These are phyloP conservation scores for Heterotilapia buettikoferi DNA, from an alignment of 2,113 vertebrate genomes.

Conservation along the genomic window DNA sequence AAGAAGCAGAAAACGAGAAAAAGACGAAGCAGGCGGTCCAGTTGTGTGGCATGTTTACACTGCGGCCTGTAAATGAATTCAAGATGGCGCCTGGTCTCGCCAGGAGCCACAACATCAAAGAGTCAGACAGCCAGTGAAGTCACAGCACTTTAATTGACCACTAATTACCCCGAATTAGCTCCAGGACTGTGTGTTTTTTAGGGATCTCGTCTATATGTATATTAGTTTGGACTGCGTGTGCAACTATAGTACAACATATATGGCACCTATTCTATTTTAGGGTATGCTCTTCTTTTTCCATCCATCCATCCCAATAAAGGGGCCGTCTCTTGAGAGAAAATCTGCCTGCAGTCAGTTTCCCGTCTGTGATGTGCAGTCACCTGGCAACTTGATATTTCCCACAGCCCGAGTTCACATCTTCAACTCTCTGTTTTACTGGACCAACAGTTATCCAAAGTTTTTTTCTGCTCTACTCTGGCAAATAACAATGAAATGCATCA, in stretches of 20 bases:
- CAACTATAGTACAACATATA: background rate
- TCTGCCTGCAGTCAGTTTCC: background rate
- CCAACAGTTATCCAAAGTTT: background rate
- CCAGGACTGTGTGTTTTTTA: background rate
- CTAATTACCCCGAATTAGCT: constrained; percentile 81
- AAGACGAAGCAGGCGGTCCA: background rate
- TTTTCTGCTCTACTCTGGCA: background rate
- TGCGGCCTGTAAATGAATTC: constrained; percentile 81
- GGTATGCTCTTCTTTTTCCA: background rate
- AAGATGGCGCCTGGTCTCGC: constrained; percentile 81
- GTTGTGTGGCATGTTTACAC: constrained; percentile 77
- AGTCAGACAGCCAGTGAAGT: constrained; percentile 67
- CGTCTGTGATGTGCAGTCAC: background rate
- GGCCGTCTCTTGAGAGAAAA: background rate
- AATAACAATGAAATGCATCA: background rate
- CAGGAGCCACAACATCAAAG: constrained; percentile 81
- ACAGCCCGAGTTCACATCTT: background rate
- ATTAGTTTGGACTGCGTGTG: background rate
- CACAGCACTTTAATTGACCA: constrained; percentile 79
- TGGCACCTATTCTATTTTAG: background rate
- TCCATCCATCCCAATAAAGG: background rate
- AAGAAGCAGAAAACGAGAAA: constrained; percentile 52
- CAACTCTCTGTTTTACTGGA: background rate
- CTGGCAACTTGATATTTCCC: background rate
- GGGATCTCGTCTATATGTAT: background rate